A percentile compares a stretch with the other conserved stretches of the same genome.
Evolutionary conservation across 2,113 vertebrate genomes (phyloP).

Genomic region (Pandion haliaetus): DNA sequence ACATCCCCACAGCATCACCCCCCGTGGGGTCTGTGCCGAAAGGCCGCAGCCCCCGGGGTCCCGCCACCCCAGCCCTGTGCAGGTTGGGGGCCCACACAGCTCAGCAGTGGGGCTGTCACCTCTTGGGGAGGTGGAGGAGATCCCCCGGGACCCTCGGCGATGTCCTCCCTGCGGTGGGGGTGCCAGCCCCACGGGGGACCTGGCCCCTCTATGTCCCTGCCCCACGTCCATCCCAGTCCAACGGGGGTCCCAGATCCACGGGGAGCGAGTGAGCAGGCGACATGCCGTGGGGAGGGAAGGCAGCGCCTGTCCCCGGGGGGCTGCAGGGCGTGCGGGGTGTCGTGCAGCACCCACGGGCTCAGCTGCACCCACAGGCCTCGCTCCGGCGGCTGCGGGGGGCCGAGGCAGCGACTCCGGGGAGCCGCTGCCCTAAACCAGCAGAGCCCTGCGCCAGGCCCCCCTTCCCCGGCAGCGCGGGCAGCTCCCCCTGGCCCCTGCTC

Average conservation of each 20-base stretch:
- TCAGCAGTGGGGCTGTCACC: not conserved
- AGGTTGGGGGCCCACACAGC: not conserved
- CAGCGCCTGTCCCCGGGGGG: too few relatives aligned
- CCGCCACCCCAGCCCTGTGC: not conserved
- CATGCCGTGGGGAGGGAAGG: too few relatives aligned
- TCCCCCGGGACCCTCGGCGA: not conserved
- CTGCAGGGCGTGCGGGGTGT: too few relatives aligned
- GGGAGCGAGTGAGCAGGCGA: not conserved
- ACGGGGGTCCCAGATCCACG: not conserved
- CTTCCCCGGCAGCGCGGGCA: too few relatives aligned
- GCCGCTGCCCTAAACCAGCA: too few relatives aligned
- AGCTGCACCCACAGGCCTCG: too few relatives aligned
- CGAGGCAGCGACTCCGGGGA: too few relatives aligned
- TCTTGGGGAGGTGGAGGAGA: too few relatives aligned
- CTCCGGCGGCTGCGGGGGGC: too few relatives aligned
- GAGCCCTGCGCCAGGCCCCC: too few relatives aligned
- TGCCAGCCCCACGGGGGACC: not conserved
- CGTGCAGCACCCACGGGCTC: too few relatives aligned
- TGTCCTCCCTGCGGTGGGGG: not conserved
- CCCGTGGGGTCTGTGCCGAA: not conserved
- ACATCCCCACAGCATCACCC: not conserved
- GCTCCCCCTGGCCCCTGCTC: too few relatives aligned
- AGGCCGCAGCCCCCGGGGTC: not conserved
- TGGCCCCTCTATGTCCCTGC: not conserved
- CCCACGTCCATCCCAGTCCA: not conserved